Evolutionary conservation across 2,888 invertebrate genomes (phyloP).

Genomic region (Erebia palarica): DNA sequence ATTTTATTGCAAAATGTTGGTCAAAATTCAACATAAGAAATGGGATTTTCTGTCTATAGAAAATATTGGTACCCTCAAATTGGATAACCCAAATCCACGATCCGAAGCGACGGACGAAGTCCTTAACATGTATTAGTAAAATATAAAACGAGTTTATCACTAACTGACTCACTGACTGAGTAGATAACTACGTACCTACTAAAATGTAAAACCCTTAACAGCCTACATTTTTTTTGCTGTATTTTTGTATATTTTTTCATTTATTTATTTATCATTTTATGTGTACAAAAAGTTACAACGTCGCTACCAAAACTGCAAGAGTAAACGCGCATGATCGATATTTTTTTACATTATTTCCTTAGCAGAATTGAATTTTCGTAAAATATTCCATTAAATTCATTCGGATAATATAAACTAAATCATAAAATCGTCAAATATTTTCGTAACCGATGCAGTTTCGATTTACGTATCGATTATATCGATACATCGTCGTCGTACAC

Average conservation of each 20-base stretch:
- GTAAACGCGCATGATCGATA: slow-evolving; percentile 4
- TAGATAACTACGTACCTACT: slow-evolving; percentile 43
- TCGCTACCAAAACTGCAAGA: not conserved
- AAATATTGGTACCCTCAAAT: not conserved
- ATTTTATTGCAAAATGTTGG: not conserved
- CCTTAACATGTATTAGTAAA: slow-evolving; percentile 28
- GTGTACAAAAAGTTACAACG: slow-evolving; percentile 34
- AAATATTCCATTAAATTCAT: not conserved
- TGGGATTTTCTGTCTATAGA: not conserved
- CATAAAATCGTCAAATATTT: not conserved
- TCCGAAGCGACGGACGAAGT: slow-evolving; percentile 14
- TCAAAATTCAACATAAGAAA: not conserved
- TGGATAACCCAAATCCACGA: not conserved
- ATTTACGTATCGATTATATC: not conserved
- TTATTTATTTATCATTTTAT: slow-evolving; percentile 31
- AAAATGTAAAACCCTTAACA: slow-evolving; percentile 43
- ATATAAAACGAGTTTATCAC: slow-evolving; percentile 31
- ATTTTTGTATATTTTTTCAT: slow-evolving; percentile 40
- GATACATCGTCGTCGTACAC: not conserved
- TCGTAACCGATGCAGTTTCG: not conserved
- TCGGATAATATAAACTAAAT: not conserved
- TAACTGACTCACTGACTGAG: slow-evolving; percentile 36
- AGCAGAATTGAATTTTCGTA: not conserved
- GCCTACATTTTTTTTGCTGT: slow-evolving; percentile 45
- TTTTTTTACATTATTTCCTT: not conserved